A percentile compares a stretch with the other conserved stretches of the same genome.
These are phyloP conservation scores for Rhynchomys soricoides DNA, from an alignment of 2,113 vertebrate genomes.

Conservation along the genomic window DNA sequence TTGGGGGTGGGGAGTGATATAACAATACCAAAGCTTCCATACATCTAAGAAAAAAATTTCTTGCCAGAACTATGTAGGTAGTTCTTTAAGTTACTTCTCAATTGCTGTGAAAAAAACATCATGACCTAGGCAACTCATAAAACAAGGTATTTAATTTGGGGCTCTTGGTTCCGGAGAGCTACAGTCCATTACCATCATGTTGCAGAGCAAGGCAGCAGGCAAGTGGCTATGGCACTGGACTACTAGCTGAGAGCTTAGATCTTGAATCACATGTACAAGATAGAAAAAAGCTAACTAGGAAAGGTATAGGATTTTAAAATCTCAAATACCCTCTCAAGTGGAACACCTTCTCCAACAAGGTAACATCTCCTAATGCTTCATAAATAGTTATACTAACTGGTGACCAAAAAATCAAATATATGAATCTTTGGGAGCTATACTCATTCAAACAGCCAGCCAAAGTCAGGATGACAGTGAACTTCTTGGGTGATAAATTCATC, in stretches of 20 bases:
- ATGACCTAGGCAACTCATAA: not conserved
- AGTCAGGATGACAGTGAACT: rapidly evolving
- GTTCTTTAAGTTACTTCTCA: too few relatives aligned
- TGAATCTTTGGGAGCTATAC: not conserved
- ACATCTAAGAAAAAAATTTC: not conserved
- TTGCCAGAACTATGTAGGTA: not conserved
- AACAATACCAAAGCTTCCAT: not conserved
- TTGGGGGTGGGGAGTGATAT: rapidly evolving
- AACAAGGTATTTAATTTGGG: not conserved
- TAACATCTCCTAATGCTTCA: not conserved
- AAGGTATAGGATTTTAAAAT: not conserved
- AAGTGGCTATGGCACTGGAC: too few relatives aligned
- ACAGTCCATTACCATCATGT: not conserved
- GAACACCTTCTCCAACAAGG: not conserved
- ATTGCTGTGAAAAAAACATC: not conserved
- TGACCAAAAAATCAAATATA: not conserved
- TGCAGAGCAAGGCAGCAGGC: not conserved
- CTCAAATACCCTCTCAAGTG: not conserved
- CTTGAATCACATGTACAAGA: not conserved
- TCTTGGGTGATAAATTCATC: not conserved
- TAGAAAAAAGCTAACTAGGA: not conserved
- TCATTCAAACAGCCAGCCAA: not conserved
- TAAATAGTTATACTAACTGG: not conserved
- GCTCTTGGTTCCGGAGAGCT: not conserved
- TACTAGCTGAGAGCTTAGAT: not conserved